phyloP scores from a whole-genome alignment of 2,888 invertebrate species.

The Aromia moschata region DNA sequence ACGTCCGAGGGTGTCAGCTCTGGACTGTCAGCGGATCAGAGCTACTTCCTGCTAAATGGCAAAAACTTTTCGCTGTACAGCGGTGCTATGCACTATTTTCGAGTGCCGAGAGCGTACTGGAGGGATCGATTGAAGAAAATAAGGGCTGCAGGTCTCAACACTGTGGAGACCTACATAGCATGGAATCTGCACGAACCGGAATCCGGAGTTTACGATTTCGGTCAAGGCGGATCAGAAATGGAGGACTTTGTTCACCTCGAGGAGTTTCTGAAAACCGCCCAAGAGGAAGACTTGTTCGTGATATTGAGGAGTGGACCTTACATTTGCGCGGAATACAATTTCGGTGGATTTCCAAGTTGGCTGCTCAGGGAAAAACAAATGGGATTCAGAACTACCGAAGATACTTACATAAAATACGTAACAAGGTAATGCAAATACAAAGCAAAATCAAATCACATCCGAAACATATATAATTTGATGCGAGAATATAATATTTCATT shows the following conservation, averaged over 20 bases:
- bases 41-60: constrained; percentile 60
- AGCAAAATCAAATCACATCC: neutral
- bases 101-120: constrained; percentile 82
- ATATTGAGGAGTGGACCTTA: constrained; percentile 89
- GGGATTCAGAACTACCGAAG: constrained; percentile 45
- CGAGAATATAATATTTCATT: neutral
- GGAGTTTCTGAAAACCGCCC: constrained; percentile 75
- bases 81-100: constrained; percentile 83
- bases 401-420: constrained; percentile 62
- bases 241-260: constrained; percentile 65
- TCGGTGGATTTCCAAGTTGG: constrained; percentile 58
- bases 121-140: constrained; percentile 78
- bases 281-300: constrained; percentile 80
- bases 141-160: constrained; percentile 85
- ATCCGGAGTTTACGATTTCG: constrained; percentile 62
- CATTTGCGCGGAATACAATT: constrained; percentile 90
- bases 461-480: too few relatives aligned
- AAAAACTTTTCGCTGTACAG: constrained; percentile 61
- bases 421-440: constrained; percentile 46
- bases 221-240: constrained; percentile 68
- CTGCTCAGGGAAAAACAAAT: constrained; percentile 54
- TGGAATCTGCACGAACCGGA: constrained; percentile 70
- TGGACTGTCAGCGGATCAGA: constrained; percentile 51
- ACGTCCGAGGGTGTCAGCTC: constrained; percentile 56
- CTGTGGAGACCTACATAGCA: constrained; percentile 85